A percentile compares a stretch with the other conserved stretches of the same genome.
Conservation (phyloP, 2,888 invertebrate genomes). For the Nephrotoma flavescens region DNA sequence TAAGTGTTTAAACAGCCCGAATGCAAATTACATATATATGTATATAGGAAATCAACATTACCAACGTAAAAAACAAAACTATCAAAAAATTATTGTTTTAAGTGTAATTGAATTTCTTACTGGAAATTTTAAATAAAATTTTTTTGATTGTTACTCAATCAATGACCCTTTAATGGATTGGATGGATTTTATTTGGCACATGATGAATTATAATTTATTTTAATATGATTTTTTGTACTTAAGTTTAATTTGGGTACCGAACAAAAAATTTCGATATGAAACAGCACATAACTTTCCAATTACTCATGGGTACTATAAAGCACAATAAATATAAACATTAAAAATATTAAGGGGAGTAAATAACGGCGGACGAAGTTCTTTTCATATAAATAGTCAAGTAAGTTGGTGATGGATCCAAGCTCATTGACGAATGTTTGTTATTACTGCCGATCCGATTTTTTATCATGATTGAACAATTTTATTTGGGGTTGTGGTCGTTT, state of each 20-base stretch:
- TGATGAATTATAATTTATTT: neutral
- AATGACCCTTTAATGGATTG: neutral
- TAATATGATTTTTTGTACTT: neutral
- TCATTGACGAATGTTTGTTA: too few relatives aligned
- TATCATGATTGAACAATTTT: too few relatives aligned
- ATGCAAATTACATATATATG: neutral
- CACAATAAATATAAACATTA: too few relatives aligned
- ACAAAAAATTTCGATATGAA: too few relatives aligned
- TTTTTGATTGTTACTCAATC: neutral
- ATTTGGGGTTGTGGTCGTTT: too few relatives aligned
- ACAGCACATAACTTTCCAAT: too few relatives aligned
- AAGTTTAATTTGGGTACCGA: neutral
- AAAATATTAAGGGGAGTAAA: too few relatives aligned
- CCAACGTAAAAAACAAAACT: neutral
- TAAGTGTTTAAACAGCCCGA: neutral
- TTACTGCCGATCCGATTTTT: too few relatives aligned
- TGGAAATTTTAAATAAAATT: neutral
- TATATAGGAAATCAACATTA: neutral
- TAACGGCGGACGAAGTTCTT: too few relatives aligned
- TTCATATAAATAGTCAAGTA: too few relatives aligned
- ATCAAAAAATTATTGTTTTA: neutral
- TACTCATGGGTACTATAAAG: too few relatives aligned
- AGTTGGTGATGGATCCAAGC: too few relatives aligned
- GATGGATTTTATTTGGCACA: neutral
- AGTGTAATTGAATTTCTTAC: neutral